Conservation (phyloP, 2,797 vertebrate genomes). For the Darevskia mixta region DNA sequence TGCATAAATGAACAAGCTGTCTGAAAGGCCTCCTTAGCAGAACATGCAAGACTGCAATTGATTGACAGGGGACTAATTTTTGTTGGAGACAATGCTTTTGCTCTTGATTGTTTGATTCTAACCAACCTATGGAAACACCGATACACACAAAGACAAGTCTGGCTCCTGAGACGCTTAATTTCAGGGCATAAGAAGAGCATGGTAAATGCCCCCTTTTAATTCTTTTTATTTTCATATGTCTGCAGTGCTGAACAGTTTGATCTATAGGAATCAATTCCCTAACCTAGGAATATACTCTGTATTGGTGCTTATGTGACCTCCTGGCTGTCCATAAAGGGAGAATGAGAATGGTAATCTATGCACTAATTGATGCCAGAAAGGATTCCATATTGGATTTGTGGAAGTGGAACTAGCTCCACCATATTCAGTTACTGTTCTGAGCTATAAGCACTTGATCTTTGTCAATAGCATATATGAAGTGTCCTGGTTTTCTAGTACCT, state of each 20-base stretch:
- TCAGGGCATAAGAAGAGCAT: neutral
- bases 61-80: neutral
- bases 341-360: conserved; percentile 32
- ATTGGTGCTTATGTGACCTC: neutral
- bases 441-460: neutral
- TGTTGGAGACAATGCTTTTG: neutral
- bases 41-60: neutral
- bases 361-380: conserved; percentile 8
- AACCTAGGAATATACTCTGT: neutral
- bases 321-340: neutral
- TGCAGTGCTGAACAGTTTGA: neutral
- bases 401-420: conserved; percentile 6
- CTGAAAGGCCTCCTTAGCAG: neutral
- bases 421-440: neutral
- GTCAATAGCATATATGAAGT: neutral
- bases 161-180: no score
- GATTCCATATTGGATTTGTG: conserved; percentile 12
- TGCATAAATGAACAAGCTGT: neutral
- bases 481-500: neutral
- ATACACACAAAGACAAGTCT: no score
- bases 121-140: no score
- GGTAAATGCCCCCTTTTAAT: neutral
- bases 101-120: neutral
- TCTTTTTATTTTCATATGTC: neutral
- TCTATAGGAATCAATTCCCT: conserved; percentile 21